Conservation (phyloP, 2,888 invertebrate species). For the Drosophila borborema region DNA sequence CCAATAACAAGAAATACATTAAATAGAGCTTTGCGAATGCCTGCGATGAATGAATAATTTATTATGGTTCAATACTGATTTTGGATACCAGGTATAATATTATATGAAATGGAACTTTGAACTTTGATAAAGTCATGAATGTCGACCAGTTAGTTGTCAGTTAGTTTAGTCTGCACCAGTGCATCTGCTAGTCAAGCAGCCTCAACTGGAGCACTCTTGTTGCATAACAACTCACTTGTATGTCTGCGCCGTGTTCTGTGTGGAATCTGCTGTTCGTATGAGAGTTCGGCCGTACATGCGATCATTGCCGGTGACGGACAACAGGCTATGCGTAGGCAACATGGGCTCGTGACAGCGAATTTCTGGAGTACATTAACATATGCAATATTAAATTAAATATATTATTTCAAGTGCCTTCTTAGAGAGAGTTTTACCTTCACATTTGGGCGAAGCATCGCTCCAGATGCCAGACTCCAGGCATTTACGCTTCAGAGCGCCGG, state of each 20-base stretch:
- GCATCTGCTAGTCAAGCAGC: background rate
- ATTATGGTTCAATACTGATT: too few species aligned
- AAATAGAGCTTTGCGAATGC: too few species aligned
- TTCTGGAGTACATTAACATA: conserved; percentile 86
- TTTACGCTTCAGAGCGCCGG: conserved; percentile 89
- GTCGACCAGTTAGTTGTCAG: too few species aligned
- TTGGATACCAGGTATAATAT: too few species aligned
- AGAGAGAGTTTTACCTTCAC: conserved; percentile 87
- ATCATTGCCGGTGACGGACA: conserved; percentile 96
- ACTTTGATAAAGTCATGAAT: too few species aligned
- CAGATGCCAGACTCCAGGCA: conserved; percentile 92
- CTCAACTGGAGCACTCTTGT: background rate
- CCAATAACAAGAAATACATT: too few species aligned
- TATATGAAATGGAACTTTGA: too few species aligned
- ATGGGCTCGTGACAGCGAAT: conserved; percentile 94
- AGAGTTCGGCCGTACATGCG: conserved; percentile 94
- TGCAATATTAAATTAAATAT: background rate
- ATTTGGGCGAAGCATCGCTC: conserved; percentile 94
- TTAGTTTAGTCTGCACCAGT: too few species aligned
- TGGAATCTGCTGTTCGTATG: conserved; percentile 90
- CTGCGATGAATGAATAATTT: too few species aligned
- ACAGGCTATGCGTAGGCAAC: conserved; percentile 93
- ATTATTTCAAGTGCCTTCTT: background rate
- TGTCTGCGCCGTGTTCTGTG: conserved; percentile 89
- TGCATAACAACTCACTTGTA: conserved; percentile 87